Conservation (phyloP, 2,888 invertebrate species). For the Petrophora chlorosata region DNA sequence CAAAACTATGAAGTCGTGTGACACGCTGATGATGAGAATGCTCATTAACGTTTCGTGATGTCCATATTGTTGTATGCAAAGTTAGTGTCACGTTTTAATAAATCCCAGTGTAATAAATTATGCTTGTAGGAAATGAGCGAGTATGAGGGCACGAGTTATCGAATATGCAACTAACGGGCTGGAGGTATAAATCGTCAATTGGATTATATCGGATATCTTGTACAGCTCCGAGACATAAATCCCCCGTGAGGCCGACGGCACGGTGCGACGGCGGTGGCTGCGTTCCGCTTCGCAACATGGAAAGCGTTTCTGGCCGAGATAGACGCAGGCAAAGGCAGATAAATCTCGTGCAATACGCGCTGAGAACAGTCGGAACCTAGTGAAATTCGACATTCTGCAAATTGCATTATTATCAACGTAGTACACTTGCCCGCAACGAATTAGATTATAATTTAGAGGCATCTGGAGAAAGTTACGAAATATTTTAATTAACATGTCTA, state of each 20-base stretch:
- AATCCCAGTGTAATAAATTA: slow-evolving; percentile 33
- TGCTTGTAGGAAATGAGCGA: slow-evolving; percentile 34
- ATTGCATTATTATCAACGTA: slow-evolving; percentile 30
- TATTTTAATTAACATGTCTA: slow-evolving; percentile 20
- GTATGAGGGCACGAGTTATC: slow-evolving; percentile 35
- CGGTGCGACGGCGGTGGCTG: slow-evolving; percentile 25
- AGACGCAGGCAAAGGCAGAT: slow-evolving; percentile 57
- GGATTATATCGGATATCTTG: slow-evolving; percentile 23
- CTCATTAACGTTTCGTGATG: slow-evolving; percentile 47
- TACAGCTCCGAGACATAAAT: slow-evolving; percentile 50
- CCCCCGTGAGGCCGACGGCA: slow-evolving; percentile 44
- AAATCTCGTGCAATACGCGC: slow-evolving; percentile 55
- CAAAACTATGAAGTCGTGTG: slow-evolving; percentile 50
- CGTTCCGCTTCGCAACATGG: slow-evolving; percentile 71
- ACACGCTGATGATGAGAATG: slow-evolving; percentile 39
- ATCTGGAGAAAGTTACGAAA: slow-evolving; percentile 28
- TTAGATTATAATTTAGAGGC: slow-evolving; percentile 18
- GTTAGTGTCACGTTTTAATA: slow-evolving; percentile 23
- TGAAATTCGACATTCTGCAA: slow-evolving; percentile 47
- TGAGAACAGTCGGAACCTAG: slow-evolving; percentile 43
- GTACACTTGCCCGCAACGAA: slow-evolving; percentile 20
- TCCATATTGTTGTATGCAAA: slow-evolving; percentile 34
- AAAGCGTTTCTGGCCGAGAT: slow-evolving; percentile 69
- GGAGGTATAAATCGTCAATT: slow-evolving; percentile 30
- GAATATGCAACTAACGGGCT: slow-evolving; percentile 34